phyloP scores from a whole-genome alignment of 2,888 invertebrate species.

The Drosophila lutescens region DNA sequence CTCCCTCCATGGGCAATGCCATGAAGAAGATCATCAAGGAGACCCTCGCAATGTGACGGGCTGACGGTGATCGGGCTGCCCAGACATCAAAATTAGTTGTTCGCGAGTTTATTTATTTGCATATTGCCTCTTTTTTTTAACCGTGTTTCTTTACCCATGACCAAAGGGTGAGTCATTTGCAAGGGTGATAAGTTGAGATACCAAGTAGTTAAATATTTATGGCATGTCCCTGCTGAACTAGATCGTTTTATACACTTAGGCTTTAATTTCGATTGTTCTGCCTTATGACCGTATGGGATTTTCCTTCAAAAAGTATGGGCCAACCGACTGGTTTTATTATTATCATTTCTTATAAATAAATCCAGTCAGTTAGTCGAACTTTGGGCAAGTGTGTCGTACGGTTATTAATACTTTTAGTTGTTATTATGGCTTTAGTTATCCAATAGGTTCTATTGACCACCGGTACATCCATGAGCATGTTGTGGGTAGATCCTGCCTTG shows the following conservation, averaged over 20 bases:
- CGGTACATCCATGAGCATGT: neutral
- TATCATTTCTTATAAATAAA: too few species aligned
- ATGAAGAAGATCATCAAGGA: slow-evolving; percentile 95
- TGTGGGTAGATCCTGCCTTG: neutral
- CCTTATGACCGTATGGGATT: neutral
- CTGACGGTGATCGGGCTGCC: slow-evolving; percentile 28
- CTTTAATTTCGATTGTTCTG: neutral
- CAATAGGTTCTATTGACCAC: slow-evolving; percentile 3
- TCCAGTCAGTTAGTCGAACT: too few species aligned
- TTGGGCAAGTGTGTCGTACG: too few species aligned
- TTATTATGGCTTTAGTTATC: slow-evolving; percentile 16
- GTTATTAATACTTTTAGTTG: slow-evolving; percentile 10
- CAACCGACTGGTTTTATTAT: too few species aligned
- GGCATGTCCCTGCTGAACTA: slow-evolving; percentile 9
- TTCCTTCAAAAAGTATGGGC: too few species aligned
- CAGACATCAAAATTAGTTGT: neutral
- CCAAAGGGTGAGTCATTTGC: slow-evolving; percentile 10
- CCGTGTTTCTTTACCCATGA: slow-evolving; percentile 1
- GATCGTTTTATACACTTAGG: neutral
- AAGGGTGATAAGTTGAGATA: slow-evolving; percentile 25
- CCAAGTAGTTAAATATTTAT: slow-evolving; percentile 29
- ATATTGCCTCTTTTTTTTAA: neutral
- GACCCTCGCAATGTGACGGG: slow-evolving; percentile 90
- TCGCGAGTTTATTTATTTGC: slow-evolving; percentile 22
- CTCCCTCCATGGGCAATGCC: slow-evolving; percentile 93